Evolutionary conservation across 2,797 vertebrate species (phyloP).

Genomic region (Odontamblyopus lacepedii): DNA sequence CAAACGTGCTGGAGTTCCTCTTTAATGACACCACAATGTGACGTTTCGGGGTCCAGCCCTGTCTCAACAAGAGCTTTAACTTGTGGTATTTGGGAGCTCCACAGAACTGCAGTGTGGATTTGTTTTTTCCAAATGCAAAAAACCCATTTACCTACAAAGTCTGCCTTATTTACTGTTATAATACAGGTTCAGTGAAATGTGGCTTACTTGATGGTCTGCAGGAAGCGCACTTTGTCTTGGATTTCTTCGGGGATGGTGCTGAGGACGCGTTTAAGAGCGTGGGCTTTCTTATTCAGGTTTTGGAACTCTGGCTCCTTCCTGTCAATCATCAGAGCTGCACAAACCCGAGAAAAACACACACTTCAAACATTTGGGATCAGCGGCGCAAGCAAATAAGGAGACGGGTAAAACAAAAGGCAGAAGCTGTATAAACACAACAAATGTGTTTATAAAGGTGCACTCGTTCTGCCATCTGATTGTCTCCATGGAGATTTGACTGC

Average conservation of each 20-base stretch:
- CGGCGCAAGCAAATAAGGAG: constrained; percentile 8
- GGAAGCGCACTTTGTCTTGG: constrained; percentile 89
- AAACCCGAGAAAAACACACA: constrained; percentile 26
- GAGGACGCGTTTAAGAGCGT: constrained; percentile 92
- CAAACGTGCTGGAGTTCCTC: too few relatives aligned
- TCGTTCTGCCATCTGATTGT: too few relatives aligned
- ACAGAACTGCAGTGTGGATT: too few relatives aligned
- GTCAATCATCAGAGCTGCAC: constrained; percentile 91
- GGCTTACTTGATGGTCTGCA: constrained; percentile 96
- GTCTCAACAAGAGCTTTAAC: too few relatives aligned
- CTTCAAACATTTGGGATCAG: constrained; percentile 20
- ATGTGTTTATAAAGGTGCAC: too few relatives aligned
- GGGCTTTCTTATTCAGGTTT: constrained; percentile 91
- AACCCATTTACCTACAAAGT: neutral
- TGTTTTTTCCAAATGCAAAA: constrained; percentile 11
- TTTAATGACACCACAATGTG: too few relatives aligned
- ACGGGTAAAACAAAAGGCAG: constrained; percentile 17
- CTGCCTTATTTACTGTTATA: neutral
- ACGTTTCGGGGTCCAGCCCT: too few relatives aligned
- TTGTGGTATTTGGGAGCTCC: too few relatives aligned
- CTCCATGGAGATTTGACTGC: too few relatives aligned
- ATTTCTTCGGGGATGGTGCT: constrained; percentile 97
- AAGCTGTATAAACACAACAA: neutral
- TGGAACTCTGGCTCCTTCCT: constrained; percentile 91
- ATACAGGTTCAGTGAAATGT: neutral